phyloP scores from a whole-genome alignment of 2,888 invertebrate species.

The Furcula furcula region DNA sequence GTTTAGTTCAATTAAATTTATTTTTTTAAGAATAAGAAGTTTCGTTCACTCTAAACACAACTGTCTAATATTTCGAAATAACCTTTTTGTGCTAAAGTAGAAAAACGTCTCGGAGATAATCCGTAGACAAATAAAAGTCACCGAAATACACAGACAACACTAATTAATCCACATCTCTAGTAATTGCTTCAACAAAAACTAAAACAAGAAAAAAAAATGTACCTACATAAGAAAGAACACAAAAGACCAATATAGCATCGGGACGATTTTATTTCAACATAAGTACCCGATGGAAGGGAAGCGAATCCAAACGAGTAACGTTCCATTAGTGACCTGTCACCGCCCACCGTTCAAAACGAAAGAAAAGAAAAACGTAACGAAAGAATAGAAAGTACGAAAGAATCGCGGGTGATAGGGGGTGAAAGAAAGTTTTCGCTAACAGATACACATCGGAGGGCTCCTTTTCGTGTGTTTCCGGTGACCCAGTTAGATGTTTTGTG shows the following conservation, averaged over 20 bases:
- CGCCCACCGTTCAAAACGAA: slow-evolving; percentile 47
- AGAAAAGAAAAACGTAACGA: slow-evolving; percentile 42
- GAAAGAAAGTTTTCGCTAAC: slow-evolving; percentile 31
- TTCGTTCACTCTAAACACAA: too few relatives aligned
- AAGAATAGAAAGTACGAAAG: slow-evolving; percentile 39
- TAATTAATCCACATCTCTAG: not conserved
- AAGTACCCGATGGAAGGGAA: slow-evolving; percentile 37
- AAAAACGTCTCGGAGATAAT: too few relatives aligned
- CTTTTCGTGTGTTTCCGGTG: slow-evolving; percentile 8
- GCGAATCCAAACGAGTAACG: slow-evolving; percentile 54
- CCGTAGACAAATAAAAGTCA: too few relatives aligned
- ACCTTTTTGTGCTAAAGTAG: too few relatives aligned
- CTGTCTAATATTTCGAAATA: too few relatives aligned
- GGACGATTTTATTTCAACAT: slow-evolving; percentile 53
- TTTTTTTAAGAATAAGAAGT: too few relatives aligned
- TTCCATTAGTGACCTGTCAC: slow-evolving; percentile 76
- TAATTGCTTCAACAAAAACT: slow-evolving; percentile 4
- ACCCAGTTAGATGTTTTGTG: slow-evolving; percentile 18
- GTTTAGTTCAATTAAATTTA: too few relatives aligned
- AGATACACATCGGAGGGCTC: slow-evolving; percentile 32
- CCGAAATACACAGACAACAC: not conserved
- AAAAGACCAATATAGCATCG: slow-evolving; percentile 42
- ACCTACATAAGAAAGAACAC: slow-evolving; percentile 19
- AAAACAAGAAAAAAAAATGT: slow-evolving; percentile 5
- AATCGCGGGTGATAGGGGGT: slow-evolving; percentile 25